These are phyloP conservation scores for Etheostoma nigrum DNA, from an alignment of 2,797 vertebrate species.

Conservation along the genomic window DNA sequence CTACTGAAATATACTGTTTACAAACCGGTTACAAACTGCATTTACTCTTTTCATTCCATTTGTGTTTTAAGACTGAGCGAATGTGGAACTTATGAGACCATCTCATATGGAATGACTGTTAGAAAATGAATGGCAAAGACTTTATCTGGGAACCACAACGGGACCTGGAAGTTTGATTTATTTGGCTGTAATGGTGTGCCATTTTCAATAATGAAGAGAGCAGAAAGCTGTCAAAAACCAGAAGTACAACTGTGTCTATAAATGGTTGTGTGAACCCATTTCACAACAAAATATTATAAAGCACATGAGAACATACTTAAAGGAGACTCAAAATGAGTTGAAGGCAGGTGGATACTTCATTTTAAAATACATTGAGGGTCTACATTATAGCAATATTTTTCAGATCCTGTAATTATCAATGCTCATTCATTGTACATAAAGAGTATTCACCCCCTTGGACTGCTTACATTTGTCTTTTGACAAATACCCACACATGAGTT, in stretches of 20 bases:
- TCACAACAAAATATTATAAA: constrained; percentile 33
- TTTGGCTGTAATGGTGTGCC: constrained; percentile 47
- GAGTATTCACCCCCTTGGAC: background rate
- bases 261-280: constrained; percentile 41
- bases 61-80: constrained; percentile 22
- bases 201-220: constrained; percentile 66
- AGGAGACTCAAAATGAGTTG: constrained; percentile 7
- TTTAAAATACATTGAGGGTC: background rate
- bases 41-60: background rate
- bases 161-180: constrained; percentile 36
- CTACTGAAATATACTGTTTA: constrained; percentile 14
- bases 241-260: constrained; percentile 46
- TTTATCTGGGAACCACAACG: constrained; percentile 29
- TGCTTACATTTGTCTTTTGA: constrained; percentile 3
- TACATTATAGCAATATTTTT: constrained; percentile 4
- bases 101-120: constrained; percentile 60
- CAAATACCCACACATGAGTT: background rate
- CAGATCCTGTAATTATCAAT: background rate
- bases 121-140: constrained; percentile 65
- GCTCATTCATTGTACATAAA: constrained; percentile 12
- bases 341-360: constrained; percentile 1
- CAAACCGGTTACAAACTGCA: constrained; percentile 15
- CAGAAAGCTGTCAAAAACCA: constrained; percentile 45
- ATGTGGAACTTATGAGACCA: constrained; percentile 42
- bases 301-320: constrained; percentile 12